phyloP scores from a whole-genome alignment of 2,888 invertebrate species.

The Pammene fasciana region DNA sequence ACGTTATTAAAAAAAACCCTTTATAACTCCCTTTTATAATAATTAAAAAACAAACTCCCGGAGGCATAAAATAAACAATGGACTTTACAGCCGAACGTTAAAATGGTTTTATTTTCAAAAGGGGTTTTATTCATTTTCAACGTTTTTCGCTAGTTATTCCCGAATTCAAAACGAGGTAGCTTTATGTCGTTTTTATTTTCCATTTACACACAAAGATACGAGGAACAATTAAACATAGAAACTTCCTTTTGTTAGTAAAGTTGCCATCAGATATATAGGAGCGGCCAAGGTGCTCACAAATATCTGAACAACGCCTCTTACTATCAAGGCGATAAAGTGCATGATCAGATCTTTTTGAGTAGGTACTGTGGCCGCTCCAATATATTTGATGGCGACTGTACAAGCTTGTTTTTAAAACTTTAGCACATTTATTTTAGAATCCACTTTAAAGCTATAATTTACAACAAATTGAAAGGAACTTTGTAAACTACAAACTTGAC shows the following conservation, averaged over 20 bases:
- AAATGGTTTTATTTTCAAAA: constrained; percentile 22
- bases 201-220: too few relatives aligned
- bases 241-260: too few relatives aligned
- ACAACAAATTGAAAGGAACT: constrained; percentile 1
- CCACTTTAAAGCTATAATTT: background rate
- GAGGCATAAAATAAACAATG: constrained; percentile 18
- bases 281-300: too few relatives aligned
- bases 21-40: too few relatives aligned
- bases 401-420: background rate
- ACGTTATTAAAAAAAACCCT: background rate
- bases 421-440: background rate
- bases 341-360: too few relatives aligned
- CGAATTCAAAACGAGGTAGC: background rate
- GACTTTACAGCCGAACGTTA: constrained; percentile 17
- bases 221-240: too few relatives aligned
- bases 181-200: constrained; percentile 1
- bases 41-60: too few relatives aligned
- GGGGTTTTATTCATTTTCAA: constrained; percentile 22
- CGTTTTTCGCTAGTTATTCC: constrained; percentile 9
- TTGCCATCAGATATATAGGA: too few relatives aligned
- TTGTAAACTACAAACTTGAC: constrained; percentile 2
- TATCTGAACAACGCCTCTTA: too few relatives aligned
- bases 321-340: too few relatives aligned
- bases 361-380: too few relatives aligned
- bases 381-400: too few relatives aligned